Evolutionary conservation across 2,113 vertebrate genomes (phyloP).

Genomic region (Prionailurus viverrinus): DNA sequence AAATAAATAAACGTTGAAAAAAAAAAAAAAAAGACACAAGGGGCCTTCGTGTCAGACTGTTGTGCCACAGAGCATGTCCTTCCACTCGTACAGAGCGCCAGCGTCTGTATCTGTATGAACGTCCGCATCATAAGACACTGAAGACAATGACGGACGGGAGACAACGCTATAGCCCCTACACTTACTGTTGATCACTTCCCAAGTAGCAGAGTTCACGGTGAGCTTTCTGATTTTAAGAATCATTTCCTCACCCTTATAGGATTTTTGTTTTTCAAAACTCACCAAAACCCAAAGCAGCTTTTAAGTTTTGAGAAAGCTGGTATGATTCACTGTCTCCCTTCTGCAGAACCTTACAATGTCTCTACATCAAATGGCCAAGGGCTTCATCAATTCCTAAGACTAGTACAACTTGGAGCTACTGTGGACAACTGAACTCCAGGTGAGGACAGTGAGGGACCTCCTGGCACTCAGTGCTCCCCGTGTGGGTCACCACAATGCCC

Average conservation of each 20-base stretch:
- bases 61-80: not conserved
- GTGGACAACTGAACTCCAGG: too few species aligned
- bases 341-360: not conserved
- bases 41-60: not conserved
- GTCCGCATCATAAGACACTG: not conserved
- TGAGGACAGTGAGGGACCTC: not conserved
- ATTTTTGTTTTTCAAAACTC: conserved; percentile 28
- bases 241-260: not conserved
- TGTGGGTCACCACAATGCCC: not conserved
- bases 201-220: not conserved
- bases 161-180: rapidly evolving
- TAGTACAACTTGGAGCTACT: not conserved
- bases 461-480: rapidly evolving
- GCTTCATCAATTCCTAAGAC: not conserved
- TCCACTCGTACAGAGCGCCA: rapidly evolving
- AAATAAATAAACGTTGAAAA: too few species aligned
- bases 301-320: not conserved
- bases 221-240: not conserved
- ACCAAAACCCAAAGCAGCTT: not conserved
- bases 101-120: rapidly evolving
- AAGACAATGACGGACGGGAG: rapidly evolving
- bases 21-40: not conserved
- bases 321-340: too few species aligned
- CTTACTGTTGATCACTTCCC: not conserved
- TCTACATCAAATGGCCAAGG: not conserved